Conservation (phyloP, 2,797 vertebrate genomes). For the Apogon hyalosoma region DNA sequence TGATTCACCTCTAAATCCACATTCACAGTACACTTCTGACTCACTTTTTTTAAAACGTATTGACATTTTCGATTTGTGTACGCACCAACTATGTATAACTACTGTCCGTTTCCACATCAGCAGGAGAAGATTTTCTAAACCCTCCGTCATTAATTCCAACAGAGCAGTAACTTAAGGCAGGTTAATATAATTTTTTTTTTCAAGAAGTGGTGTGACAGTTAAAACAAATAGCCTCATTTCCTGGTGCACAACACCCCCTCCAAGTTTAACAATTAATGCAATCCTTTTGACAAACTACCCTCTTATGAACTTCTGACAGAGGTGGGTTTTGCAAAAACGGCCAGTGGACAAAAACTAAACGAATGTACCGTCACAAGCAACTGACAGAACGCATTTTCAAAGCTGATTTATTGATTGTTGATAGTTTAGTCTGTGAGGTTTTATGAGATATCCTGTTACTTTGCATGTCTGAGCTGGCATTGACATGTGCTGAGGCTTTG, state of each 20-base stretch:
- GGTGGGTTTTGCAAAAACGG: slow-evolving; percentile 13
- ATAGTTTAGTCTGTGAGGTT: background rate
- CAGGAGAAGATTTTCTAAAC: slow-evolving; percentile 2
- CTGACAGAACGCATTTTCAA: background rate
- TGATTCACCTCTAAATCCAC: too few species aligned
- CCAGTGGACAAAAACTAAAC: background rate
- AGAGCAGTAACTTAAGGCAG: slow-evolving; percentile 23
- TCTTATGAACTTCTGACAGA: slow-evolving; percentile 39
- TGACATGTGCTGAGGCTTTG: slow-evolving; percentile 33
- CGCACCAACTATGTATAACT: background rate
- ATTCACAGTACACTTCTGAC: too few species aligned
- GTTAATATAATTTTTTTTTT: slow-evolving; percentile 3
- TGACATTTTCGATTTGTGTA: background rate
- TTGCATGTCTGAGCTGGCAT: slow-evolving; percentile 11
- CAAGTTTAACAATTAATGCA: slow-evolving; percentile 62
- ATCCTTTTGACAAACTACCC: slow-evolving; percentile 61
- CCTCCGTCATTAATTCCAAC: slow-evolving; percentile 16
- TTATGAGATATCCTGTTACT: too few species aligned
- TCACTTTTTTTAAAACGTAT: too few species aligned
- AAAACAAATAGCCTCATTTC: slow-evolving; percentile 64
- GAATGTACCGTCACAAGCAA: slow-evolving; percentile 12
- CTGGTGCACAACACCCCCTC: slow-evolving; percentile 56
- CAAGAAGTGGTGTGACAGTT: slow-evolving; percentile 40
- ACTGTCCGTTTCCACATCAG: background rate
- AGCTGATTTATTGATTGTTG: background rate